Percentiles rank a stretch among this genome's conserved stretches.
Evolutionary conservation across 1,140 invertebrate species (phyloP).

Genomic region (Daktulosphaira vitifoliae): DNA sequence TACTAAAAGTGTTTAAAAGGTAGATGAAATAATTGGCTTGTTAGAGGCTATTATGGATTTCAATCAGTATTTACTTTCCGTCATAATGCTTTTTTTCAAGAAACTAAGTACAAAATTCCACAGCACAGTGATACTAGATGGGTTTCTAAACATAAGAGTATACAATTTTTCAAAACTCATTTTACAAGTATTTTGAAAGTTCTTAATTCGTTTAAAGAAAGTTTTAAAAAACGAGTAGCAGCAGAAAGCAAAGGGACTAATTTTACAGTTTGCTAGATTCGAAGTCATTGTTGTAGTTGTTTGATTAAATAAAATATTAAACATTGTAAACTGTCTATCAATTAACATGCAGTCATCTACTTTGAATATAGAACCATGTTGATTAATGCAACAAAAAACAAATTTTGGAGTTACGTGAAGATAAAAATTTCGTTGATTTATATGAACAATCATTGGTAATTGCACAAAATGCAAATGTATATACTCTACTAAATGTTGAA

Average conservation of each 20-base stretch:
- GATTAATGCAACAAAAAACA: conserved; percentile 2
- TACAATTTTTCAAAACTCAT: background rate
- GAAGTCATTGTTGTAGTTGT: background rate
- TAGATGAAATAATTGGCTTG: conserved; percentile 14
- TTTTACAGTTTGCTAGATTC: background rate
- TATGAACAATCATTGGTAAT: background rate
- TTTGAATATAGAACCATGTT: background rate
- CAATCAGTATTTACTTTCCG: background rate
- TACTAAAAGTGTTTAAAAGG: conserved; percentile 1
- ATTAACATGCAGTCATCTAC: background rate
- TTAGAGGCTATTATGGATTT: conserved; percentile 7
- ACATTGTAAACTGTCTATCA: background rate
- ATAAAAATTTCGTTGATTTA: background rate
- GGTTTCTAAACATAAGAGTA: background rate
- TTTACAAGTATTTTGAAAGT: background rate
- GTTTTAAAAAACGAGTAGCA: background rate
- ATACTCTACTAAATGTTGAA: background rate
- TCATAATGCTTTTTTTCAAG: background rate
- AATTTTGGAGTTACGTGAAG: background rate
- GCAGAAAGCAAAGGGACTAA: background rate
- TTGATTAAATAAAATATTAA: background rate
- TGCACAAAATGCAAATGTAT: conserved; percentile 8
- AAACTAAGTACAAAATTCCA: background rate
- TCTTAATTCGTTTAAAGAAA: background rate
- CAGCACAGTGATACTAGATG: background rate